These are phyloP conservation scores for Tiliqua scincoides DNA, from an alignment of 2,113 vertebrate species.

Conservation along the genomic window DNA sequence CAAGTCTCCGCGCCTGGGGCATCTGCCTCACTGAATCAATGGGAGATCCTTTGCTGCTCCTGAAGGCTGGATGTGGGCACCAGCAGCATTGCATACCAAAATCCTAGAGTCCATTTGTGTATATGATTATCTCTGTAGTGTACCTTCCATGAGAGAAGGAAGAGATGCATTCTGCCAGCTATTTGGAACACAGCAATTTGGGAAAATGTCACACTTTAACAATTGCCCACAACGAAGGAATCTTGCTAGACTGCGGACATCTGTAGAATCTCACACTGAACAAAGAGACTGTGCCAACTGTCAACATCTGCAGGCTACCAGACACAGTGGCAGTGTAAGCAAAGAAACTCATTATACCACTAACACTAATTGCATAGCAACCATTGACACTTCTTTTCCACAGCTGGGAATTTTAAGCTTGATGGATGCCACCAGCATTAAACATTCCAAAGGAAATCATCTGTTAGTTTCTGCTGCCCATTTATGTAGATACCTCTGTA, in stretches of 20 bases:
- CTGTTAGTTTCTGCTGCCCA: slow-evolving; percentile 21
- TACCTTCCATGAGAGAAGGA: no score
- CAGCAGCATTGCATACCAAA: no score
- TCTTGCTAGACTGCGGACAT: not conserved
- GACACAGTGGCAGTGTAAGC: not conserved
- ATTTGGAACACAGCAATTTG: no score
- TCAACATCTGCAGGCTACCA: slow-evolving; percentile 40
- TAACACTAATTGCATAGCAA: slow-evolving; percentile 34
- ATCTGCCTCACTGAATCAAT: no score
- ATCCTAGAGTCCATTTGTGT: no score
- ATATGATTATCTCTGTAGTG: no score
- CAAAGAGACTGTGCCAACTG: slow-evolving; percentile 46
- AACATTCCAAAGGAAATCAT: not conserved
- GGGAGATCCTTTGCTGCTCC: no score
- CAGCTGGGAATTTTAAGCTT: not conserved
- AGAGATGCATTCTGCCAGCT: no score
- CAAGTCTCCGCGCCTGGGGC: no score
- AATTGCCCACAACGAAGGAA: not conserved
- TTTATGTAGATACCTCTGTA: slow-evolving; percentile 55
- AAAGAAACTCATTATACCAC: slow-evolving; percentile 46
- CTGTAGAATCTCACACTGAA: not conserved
- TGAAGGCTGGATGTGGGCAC: no score
- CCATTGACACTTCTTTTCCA: not conserved
- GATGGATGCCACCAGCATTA: not conserved
- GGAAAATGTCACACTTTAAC: not conserved